Evolutionary conservation across 2,113 vertebrate species (phyloP), one percentile per base, ranked within the genome.

Genomic region (Galemys pyrenaicus): DNA sequence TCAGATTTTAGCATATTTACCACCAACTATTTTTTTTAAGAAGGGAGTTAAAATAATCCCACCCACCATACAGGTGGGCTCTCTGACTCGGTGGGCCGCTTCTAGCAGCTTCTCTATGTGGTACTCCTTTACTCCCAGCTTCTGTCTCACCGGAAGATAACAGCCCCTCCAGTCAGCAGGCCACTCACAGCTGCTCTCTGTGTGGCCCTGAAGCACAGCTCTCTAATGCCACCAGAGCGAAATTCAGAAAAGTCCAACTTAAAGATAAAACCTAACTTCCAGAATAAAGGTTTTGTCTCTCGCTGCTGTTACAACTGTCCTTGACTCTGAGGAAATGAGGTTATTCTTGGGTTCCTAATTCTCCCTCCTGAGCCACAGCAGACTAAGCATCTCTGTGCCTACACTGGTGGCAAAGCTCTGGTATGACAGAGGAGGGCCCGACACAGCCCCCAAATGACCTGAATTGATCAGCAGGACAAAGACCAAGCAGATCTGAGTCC

Each of bases 1-100:
- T 64, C 74, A 92, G 35, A 94, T 79, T 84, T 84, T 75, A 94
- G 87, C 68, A 93, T 92, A 79, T 91, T 92, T 86, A 54, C 65
- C 35, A 65, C 64, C 17, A 79, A 41, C 41, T 84, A 26, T 91
- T 83, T 85, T 65, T 67, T 88, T 84, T 24, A 54, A 73, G 67
- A 88, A 49, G 13, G 32, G 16, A 84, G 87, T 60, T 86, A 86
- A 93, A 79, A 91, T 87, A 81, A 91, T n/a, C 46, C 78, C 68
- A 74, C 64, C 39, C 28, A 78, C 79, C 44, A 65, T 20, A 30
- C 86, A 80, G 60, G 85, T 74, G 64, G 77, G 19, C 65, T 84
- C 20, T 78, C 54, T 82, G 35, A 39, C 8, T 58, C 78, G 22
- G 83, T 77, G 77, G 54, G 30, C 54, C 77, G 44, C n/a, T 92